Evolutionary conservation across 1,140 invertebrate genomes (phyloP).

Genomic region (Musca vetustissima): DNA sequence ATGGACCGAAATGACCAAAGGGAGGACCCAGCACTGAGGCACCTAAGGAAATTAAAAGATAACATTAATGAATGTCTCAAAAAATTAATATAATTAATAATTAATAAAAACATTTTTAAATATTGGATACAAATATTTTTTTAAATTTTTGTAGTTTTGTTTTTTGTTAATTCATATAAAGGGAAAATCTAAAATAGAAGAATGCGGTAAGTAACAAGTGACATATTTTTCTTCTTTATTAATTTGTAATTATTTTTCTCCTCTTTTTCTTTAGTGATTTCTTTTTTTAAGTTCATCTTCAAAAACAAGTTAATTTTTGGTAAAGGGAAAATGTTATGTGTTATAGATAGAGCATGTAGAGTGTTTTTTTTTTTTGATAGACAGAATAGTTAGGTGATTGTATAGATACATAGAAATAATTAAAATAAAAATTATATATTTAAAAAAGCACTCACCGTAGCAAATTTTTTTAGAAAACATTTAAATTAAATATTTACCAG

Average conservation of each 20-base stretch:
- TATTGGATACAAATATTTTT: neutral
- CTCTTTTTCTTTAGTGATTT: too few relatives aligned
- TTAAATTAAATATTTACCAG: constrained; percentile 29
- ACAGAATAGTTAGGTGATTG: too few relatives aligned
- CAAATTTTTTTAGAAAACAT: constrained; percentile 33
- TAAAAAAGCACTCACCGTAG: constrained; percentile 54
- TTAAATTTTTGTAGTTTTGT: neutral
- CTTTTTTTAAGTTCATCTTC: too few relatives aligned
- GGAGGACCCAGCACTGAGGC: constrained; percentile 46
- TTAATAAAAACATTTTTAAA: constrained; percentile 8
- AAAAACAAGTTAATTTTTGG: too few relatives aligned
- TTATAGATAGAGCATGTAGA: too few relatives aligned
- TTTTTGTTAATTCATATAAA: neutral
- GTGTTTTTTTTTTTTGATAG: too few relatives aligned
- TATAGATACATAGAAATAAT: neutral
- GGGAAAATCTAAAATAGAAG: neutral
- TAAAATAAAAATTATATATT: constrained; percentile 33
- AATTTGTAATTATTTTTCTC: too few relatives aligned
- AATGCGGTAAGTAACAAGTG: neutral
- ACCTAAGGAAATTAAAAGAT: constrained; percentile 32
- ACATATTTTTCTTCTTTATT: neutral
- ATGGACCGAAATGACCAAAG: constrained; percentile 45
- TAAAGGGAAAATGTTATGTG: too few relatives aligned
- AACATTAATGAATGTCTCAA: neutral
- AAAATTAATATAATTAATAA: constrained; percentile 11